These are phyloP conservation scores for Sylvicapra grimmia DNA, from an alignment of 2,113 vertebrate genomes.

Conservation along the genomic window DNA sequence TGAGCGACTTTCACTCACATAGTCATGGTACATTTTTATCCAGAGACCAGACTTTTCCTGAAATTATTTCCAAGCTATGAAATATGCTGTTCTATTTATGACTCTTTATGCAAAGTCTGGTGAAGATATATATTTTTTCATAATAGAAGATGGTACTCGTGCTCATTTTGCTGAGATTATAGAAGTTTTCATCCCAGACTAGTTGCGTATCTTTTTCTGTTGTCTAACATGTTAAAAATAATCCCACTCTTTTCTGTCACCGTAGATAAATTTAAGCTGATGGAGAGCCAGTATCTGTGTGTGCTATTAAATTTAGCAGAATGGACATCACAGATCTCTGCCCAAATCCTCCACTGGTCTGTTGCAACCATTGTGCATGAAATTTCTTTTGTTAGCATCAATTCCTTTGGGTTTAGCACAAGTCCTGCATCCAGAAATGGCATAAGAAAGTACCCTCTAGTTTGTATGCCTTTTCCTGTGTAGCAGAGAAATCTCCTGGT, in stretches of 20 bases:
- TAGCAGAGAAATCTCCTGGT: background rate
- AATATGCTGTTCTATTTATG: conserved; percentile 44
- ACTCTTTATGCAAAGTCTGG: conserved; percentile 38
- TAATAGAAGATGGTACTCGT: background rate
- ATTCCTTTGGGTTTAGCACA: background rate
- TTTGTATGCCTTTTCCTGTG: background rate
- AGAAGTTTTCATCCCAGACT: conserved; percentile 3
- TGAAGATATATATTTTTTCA: conserved; percentile 25
- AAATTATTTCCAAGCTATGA: conserved; percentile 69
- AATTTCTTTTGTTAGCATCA: background rate
- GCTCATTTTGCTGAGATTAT: background rate
- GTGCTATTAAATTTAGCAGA: background rate
- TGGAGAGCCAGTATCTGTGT: background rate
- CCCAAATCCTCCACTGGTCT: background rate
- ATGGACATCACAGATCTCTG: background rate
- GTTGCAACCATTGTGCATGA: background rate
- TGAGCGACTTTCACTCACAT: background rate
- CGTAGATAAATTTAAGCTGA: background rate
- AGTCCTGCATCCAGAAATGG: background rate
- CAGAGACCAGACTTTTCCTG: conserved; percentile 61
- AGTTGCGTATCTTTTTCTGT: background rate
- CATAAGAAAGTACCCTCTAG: background rate
- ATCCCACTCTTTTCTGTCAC: background rate
- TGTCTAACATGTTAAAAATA: background rate
- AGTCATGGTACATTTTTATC: conserved; percentile 50